Percentiles rank a stretch among this genome's conserved stretches.
Conservation (phyloP, 2,113 vertebrate genomes). For the Rhegmatorhina hoffmannsi region DNA sequence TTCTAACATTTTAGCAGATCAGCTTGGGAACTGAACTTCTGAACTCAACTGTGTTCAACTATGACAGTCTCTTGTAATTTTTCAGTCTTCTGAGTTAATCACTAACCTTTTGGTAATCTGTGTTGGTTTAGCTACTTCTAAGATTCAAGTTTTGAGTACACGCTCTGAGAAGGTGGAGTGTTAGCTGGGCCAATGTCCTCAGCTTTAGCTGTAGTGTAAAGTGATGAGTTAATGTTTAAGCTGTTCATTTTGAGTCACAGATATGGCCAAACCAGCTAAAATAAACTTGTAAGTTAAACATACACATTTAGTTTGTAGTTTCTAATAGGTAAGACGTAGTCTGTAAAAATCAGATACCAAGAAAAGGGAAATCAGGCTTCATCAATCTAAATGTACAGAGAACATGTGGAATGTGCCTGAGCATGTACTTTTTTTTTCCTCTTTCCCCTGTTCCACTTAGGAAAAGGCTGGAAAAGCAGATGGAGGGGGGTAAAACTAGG, state of each 20-base stretch:
- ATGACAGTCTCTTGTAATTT: neutral
- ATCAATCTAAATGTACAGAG: neutral
- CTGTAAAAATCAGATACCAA: neutral
- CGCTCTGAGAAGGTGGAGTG: conserved; percentile 20
- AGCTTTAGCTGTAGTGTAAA: conserved; percentile 24
- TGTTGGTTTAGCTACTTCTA: conserved; percentile 39
- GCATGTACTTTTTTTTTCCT: rapidly evolving
- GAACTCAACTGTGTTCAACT: neutral
- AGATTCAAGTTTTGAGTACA: neutral
- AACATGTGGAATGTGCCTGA: neutral
- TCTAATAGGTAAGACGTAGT: neutral
- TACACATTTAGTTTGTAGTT: neutral
- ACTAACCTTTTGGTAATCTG: conserved; percentile 9
- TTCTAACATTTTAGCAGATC: neutral
- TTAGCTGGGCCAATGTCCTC: conserved; percentile 55
- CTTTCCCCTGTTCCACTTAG: neutral
- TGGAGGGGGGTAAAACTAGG: conserved; percentile 3
- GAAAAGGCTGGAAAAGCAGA: conserved; percentile 41
- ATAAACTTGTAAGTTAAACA: conserved; percentile 26
- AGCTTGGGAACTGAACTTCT: neutral
- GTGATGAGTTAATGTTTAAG: conserved; percentile 44
- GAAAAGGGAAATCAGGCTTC: neutral
- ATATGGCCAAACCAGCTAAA: neutral
- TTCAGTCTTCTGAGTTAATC: conserved; percentile 19
- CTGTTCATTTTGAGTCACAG: neutral